Base-by-base conservation (phyloP, 2,113 vertebrate species). In the Toxostoma redivivum region DNA sequence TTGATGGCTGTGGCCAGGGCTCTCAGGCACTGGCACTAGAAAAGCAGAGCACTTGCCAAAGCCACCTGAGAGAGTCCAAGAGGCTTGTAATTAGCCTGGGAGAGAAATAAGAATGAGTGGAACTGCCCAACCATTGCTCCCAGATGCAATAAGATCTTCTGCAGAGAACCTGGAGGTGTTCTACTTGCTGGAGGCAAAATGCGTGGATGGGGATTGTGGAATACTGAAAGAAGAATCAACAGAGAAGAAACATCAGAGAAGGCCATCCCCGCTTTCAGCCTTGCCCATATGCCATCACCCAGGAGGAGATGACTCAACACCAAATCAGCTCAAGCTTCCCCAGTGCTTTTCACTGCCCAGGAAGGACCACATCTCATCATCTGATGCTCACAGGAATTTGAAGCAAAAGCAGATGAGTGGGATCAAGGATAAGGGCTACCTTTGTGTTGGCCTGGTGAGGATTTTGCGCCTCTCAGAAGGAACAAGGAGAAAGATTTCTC, bases 31-130 rank as follows among this genome's bases (percentile, higher is more conserved):
- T 30, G 19, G 37, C 80, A 54, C 35, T 17, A 62, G 80, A 74
- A 71, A 88, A 88, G 72, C 22, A 92, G 23, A 95, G 50, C 24
- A 86, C 66, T 67, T 95, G 95, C 88, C 92, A 97, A 94, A 94
- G 86, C 80, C 13, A 44, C 67, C 76, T 56, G 51, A 92, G 53
- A 92, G 60, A 83, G 35, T 86, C 72, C 80, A 92, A 90, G 51
- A 86, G 33, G 27, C 35, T 90, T 66, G 13, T 44, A 92, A 93
- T 19, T 51, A 90, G 64, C 16, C 42, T 28, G 30, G 45, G 79
- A 92, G 50, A 73, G 66, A 90, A 96, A 90, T 8, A 19, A 88
- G 17, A 60, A 40, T 2, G 9, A 90, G 19, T n/a, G 51, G 42
- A 86, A 61, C 0, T 4, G 19, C 19, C 13, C 0, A 1, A 42